Base-by-base conservation (phyloP, 2,888 invertebrate genomes). In the Syritta pipiens region DNA sequence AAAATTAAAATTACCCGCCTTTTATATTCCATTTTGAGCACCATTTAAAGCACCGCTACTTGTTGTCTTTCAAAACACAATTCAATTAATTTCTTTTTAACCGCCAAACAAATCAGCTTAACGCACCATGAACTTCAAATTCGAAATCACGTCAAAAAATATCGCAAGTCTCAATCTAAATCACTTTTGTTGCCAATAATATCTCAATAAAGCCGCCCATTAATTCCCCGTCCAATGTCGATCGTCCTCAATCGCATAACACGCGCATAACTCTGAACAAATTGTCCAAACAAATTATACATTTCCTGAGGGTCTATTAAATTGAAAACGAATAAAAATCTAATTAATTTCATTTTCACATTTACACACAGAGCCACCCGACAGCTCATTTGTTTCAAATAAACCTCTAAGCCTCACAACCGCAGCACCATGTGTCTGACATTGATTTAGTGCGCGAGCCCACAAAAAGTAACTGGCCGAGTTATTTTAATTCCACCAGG, bases 401-500 rank as follows among this genome's bases (percentile, higher is more conserved):
- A 3, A 28, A n/a, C n/a, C n/a, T n/a, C n/a, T 42, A 40, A 49
- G 37, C 22, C 9, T 24, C 48, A 59, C 48, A 6, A 20, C 14
- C 10, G 14, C 9, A n/a, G n/a, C n/a, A n/a, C n/a, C n/a, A n/a
- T n/a, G n/a, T n/a, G n/a, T 14, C 22, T 60, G 59, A 69, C 69
- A 69, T 69, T 69, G 68, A 59, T 42, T 63, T 40, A 40, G 30
- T 20, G 20, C 46, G 12, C 17, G 14, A 32, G 49, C 22, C 14
- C 3, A 51, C 24, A 60, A 76, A 37, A 76, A 81, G 19, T 42
- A 59, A 81, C 44, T 84, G 83, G 81, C 82, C 84, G 81, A 83
- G 79, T 82, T 84, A 82, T 83, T 84, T 82, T 83, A 69, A 82
- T 81, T 82, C 72, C 24, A 4, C 19, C 4, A 48, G 26, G 10